Base-by-base conservation (phyloP, 2,888 invertebrate species). In the Chouioia cunea region DNA sequence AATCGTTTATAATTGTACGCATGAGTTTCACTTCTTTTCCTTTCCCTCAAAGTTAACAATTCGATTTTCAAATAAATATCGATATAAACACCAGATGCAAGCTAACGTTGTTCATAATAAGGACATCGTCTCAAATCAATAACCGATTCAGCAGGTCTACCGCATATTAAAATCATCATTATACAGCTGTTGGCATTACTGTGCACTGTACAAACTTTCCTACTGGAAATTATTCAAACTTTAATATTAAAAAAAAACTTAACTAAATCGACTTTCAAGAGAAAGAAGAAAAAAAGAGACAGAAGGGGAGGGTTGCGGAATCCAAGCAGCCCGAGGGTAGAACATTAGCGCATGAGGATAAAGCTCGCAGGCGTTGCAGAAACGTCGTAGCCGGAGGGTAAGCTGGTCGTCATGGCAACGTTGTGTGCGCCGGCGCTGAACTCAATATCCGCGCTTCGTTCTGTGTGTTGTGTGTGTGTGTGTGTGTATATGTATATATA, bases 361-460 rank as follows among this genome's bases (percentile, higher is more conserved):
- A 83, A 83, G 80, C 70, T 59, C 64, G 44, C 46, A 18, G 46
- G 27, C 22, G 50, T 63, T 81, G 80, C 77, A 81, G 81, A 82
- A 84, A 82, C 82, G 81, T 81, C 82, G 77, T 77, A 75, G 82
- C 83, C 81, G 77, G 74, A 69, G 58, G 72, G 79, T 71, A 67
- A 15, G 3, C 57, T 71, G 77, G 82, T 85, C 79, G 77, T 83
- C 82, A 85, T 85, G 84, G 83, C 81, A 81, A 85, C 85, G 60
- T 56, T 8, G n/a, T 14, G n/a, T 47, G 12, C 15, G 48, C 48
- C 27, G 59, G 46, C 52, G 76, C 77, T 80, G 85, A 85, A 85
- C 85, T 85, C 85, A 85, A 85, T 85, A 85, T 85, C 83, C 82
- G 80, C 78, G 79, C 73, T 73, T 15, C 48, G 48, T 16, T 8